Conservation (phyloP, 2,888 invertebrate species). For the Alcis repandata region DNA sequence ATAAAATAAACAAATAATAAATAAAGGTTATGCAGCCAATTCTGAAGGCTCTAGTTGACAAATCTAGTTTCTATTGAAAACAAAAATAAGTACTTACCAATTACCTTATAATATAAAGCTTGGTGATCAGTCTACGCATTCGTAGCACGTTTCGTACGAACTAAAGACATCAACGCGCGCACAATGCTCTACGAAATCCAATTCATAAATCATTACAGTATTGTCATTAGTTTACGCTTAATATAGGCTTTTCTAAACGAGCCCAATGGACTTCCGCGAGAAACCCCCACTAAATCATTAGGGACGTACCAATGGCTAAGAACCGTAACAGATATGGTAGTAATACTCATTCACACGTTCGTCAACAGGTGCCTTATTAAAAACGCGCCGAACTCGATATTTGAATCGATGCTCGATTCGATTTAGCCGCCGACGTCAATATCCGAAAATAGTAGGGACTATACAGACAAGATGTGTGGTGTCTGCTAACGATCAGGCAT, state of each 20-base stretch:
- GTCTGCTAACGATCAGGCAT: neutral
- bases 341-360: conserved; percentile 85
- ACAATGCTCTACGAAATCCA: conserved; percentile 10
- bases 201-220: conserved; percentile 13
- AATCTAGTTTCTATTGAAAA: conserved; percentile 7
- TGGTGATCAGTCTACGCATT: neutral
- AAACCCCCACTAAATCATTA: conserved; percentile 73
- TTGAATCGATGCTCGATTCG: conserved; percentile 60
- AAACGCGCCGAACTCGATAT: conserved; percentile 64
- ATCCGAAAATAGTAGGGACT: conserved; percentile 8
- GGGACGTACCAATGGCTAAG: conserved; percentile 75
- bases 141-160: neutral
- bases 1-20: too few relatives aligned
- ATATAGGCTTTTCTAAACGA: conserved; percentile 32
- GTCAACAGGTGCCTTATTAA: conserved; percentile 85
- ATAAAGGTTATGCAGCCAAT: too few relatives aligned
- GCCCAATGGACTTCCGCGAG: conserved; percentile 31
- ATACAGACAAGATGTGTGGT: neutral
- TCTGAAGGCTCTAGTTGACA: too few relatives aligned
- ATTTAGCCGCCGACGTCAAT: conserved; percentile 59
- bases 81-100: too few relatives aligned
- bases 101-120: neutral
- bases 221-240: conserved; percentile 43
- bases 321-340: conserved; percentile 77
- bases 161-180: conserved; percentile 51